phyloP scores from a whole-genome alignment of 2,888 invertebrate genomes.

The Lysandra bellargus region DNA sequence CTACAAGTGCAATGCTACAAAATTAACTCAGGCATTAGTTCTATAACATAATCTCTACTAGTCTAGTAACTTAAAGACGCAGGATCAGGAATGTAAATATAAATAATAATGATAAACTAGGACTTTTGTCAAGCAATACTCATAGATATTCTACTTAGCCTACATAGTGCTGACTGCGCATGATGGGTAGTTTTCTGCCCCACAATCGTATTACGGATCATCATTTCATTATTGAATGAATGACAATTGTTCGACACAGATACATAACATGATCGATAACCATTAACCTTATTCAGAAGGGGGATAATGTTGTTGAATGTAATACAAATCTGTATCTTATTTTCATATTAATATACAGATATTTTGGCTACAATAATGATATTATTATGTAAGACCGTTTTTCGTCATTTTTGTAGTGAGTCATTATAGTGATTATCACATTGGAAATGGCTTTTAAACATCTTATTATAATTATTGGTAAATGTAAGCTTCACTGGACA shows the following conservation, averaged over 20 bases:
- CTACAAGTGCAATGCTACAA: not conserved
- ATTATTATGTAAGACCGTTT: too few species aligned
- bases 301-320: not conserved
- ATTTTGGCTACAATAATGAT: not conserved
- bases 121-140: not conserved
- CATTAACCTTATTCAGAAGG: constrained; percentile 12
- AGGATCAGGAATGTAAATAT: not conserved
- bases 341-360: not conserved
- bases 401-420: too few species aligned
- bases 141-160: not conserved
- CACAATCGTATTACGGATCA: not conserved
- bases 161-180: not conserved
- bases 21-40: not conserved
- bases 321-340: not conserved
- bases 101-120: not conserved
- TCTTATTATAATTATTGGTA: too few species aligned
- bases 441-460: too few species aligned
- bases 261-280: constrained; percentile 21
- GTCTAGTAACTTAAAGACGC: not conserved
- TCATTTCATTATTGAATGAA: constrained; percentile 3
- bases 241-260: constrained; percentile 17
- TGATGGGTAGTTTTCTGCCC: not conserved
- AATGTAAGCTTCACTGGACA: too few species aligned
- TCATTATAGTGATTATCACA: too few species aligned
- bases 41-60: constrained; percentile 8